phyloP scores from a whole-genome alignment of 2,113 vertebrate species.

The Eubucco bourcierii region DNA sequence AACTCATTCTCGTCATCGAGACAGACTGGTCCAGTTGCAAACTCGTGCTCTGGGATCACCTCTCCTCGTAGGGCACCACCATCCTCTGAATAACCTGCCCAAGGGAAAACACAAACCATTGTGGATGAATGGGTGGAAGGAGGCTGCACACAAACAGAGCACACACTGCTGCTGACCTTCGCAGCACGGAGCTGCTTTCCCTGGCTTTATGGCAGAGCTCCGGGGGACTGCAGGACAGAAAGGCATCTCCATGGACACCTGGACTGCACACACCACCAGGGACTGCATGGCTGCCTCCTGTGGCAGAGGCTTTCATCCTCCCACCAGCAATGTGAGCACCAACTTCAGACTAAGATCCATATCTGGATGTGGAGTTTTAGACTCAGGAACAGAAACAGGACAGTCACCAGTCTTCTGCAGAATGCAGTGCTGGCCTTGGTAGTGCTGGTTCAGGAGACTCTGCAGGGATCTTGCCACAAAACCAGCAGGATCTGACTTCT shows the following conservation, averaged over 20 bases:
- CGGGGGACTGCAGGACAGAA: background rate
- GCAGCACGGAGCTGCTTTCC: background rate
- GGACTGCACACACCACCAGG: too few relatives aligned
- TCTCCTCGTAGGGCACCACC: slow-evolving; percentile 89
- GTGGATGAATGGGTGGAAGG: background rate
- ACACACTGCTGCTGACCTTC: background rate
- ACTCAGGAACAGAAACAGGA: background rate
- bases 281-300: background rate
- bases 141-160: background rate
- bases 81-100: slow-evolving; percentile 91
- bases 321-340: background rate
- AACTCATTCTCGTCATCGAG: slow-evolving; percentile 94
- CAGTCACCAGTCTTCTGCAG: background rate
- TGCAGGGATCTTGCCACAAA: background rate
- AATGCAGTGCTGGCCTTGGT: background rate
- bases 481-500: background rate
- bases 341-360: background rate
- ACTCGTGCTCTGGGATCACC: slow-evolving; percentile 92
- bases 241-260: background rate
- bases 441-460: background rate
- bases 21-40: slow-evolving; percentile 87
- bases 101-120: background rate
- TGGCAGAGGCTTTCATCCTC: background rate
- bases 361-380: background rate
- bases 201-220: background rate